phyloP scores from a whole-genome alignment of 2,888 invertebrate genomes.

The Lamproptera curius region DNA sequence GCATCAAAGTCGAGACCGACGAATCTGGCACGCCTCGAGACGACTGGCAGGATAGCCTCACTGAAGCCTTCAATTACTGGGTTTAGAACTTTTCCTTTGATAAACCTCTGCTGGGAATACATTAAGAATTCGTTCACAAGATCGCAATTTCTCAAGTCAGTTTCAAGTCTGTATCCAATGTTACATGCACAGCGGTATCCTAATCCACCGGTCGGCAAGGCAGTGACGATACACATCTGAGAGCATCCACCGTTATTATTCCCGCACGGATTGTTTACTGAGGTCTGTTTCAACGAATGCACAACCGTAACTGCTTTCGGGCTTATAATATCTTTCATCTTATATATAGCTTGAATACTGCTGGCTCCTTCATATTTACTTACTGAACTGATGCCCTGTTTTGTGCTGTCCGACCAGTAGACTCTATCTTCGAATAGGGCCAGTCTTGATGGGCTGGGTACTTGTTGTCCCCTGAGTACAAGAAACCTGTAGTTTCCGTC shows the following conservation, averaged over 20 bases:
- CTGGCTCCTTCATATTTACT: conserved; percentile 90
- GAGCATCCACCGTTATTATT: conserved; percentile 93
- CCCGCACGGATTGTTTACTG: conserved; percentile 90
- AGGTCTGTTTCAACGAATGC: conserved; percentile 87
- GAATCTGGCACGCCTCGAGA: conserved; percentile 93
- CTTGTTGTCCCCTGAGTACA: conserved; percentile 88
- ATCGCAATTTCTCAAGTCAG: conserved; percentile 88
- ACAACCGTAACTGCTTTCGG: conserved; percentile 91
- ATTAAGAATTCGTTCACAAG: conserved; percentile 92
- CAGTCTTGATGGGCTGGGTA: conserved; percentile 90
- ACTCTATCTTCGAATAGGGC: conserved; percentile 92
- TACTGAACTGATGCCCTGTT: conserved; percentile 92
- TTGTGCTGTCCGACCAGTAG: conserved; percentile 95
- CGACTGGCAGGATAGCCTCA: conserved; percentile 96
- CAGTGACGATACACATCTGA: conserved; percentile 95
- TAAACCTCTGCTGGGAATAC: conserved; percentile 97
- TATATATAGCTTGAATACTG: conserved; percentile 88
- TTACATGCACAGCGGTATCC: conserved; percentile 95
- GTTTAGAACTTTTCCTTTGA: conserved; percentile 93
- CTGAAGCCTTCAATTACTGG: conserved; percentile 94
- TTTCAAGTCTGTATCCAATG: conserved; percentile 88
- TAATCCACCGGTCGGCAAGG: conserved; percentile 82
- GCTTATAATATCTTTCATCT: conserved; percentile 87
- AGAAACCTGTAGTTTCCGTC: conserved; percentile 89
- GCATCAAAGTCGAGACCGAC: conserved; percentile 97